phyloP scores from a whole-genome alignment of 2,797 vertebrate genomes.

The Myotis daubentonii region DNA sequence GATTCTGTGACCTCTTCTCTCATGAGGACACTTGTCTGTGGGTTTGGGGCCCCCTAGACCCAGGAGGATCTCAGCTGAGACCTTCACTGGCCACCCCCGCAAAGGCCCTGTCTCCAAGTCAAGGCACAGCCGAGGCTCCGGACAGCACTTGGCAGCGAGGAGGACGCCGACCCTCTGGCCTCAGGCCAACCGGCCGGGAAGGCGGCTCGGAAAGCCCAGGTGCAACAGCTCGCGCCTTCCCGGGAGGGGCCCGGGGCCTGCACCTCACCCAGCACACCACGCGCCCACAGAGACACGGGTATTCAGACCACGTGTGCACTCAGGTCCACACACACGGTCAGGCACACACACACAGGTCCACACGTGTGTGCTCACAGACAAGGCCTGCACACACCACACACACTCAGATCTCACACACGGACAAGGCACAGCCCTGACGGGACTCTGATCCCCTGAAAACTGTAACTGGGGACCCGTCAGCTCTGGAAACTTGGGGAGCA shows the following conservation, averaged over 20 bases:
- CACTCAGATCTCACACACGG: no score
- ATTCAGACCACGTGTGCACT: no score
- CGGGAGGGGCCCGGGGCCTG: background rate
- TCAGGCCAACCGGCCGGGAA: background rate
- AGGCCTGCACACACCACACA: background rate
- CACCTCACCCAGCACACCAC: background rate
- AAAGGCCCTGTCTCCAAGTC: background rate
- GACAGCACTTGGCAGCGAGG: background rate
- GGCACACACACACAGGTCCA: background rate
- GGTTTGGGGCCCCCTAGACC: background rate
- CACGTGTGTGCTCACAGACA: background rate
- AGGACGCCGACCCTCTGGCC: background rate
- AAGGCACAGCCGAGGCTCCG: background rate
- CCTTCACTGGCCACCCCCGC: background rate
- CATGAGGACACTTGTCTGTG: background rate
- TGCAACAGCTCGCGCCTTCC: background rate
- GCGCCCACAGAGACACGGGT: background rate
- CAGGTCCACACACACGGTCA: background rate
- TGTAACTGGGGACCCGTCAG: background rate
- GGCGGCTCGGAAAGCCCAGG: background rate
- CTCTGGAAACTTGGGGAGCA: background rate
- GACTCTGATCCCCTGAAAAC: background rate
- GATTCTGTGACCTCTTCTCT: background rate
- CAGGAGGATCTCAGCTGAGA: background rate
- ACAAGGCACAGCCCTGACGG: background rate